Percentiles rank a stretch among this genome's conserved stretches.
These are phyloP conservation scores for Corydoras sp. DNA, from an alignment of 2,113 vertebrate genomes.

Conservation along the genomic window DNA sequence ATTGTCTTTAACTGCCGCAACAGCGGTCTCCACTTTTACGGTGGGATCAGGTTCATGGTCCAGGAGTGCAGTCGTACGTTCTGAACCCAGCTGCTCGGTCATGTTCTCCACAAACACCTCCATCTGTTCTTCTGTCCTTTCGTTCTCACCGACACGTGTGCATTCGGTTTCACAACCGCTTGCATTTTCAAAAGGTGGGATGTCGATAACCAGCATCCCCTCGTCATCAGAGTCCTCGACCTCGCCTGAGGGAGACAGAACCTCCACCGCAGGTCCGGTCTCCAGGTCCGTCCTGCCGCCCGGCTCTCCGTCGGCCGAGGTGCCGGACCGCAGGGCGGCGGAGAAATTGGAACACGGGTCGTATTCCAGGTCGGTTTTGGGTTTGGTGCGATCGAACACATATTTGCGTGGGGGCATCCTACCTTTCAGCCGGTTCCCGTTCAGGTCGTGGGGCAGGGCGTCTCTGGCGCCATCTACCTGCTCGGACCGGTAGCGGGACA, in stretches of 20 bases:
- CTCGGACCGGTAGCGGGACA: slow-evolving; percentile 53
- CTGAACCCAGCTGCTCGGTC: not conserved
- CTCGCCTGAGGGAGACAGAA: slow-evolving; percentile 1
- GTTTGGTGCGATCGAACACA: slow-evolving; percentile 58
- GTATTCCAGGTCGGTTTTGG: slow-evolving; percentile 66
- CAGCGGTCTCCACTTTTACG: not conserved
- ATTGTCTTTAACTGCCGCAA: too few species aligned
- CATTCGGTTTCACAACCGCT: slow-evolving; percentile 19
- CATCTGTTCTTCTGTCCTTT: too few species aligned
- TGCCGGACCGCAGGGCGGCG: slow-evolving; percentile 52
- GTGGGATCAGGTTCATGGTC: too few species aligned
- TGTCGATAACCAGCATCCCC: slow-evolving; percentile 62
- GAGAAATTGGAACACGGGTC: slow-evolving; percentile 71
- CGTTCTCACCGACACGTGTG: not conserved
- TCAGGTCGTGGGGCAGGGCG: slow-evolving; percentile 31
- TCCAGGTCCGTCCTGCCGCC: slow-evolving; percentile 38
- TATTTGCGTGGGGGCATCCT: slow-evolving; percentile 53
- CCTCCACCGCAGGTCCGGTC: not conserved
- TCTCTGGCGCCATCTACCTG: slow-evolving; percentile 37
- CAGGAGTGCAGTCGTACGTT: too few species aligned
- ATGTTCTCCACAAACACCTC: not conserved
- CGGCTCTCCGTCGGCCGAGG: slow-evolving; percentile 40
- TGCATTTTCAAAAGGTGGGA: slow-evolving; percentile 42
- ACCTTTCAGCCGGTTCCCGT: slow-evolving; percentile 21
- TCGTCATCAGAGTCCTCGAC: slow-evolving; percentile 60